Evolutionary conservation across 2,113 vertebrate genomes (phyloP), one percentile per base, ranked within the genome.

Genomic region (Leptobrachium ailaonicum): DNA sequence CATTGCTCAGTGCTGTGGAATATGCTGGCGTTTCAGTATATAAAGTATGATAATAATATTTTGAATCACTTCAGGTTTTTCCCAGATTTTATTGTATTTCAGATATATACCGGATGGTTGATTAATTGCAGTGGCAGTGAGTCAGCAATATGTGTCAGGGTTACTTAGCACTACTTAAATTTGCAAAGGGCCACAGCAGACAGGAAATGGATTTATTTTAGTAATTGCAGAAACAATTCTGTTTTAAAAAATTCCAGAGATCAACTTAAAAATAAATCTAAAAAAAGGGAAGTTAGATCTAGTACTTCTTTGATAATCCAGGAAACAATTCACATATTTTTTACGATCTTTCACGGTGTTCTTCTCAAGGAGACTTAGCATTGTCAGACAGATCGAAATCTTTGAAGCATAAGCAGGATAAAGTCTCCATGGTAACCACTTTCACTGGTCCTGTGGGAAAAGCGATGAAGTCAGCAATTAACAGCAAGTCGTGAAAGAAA

Each of bases 391-490:
- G 76, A 71, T 78, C 76, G 45, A 78, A 69, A 78, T 78, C 68
- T 78, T 78, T 78, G 76, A 78, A 78, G 67, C 76, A 71, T 69
- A 43, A 62, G 68, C 68, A 64, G 68, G 58, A 78, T 78, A 47
- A 70, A 77, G 66, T 78, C 76, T 78, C 76, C 76, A 78, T 78
- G 76, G 68, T 41, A 78, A 78, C 76, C 32, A 58, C 54, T 78
- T 71, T 77, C 76, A 77, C 67, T 56, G 68, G 76, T 71, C 76
- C 58, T 42, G 47, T 78, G 76, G 76, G 76, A 78, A 71, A 78
- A 71, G 76, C 76, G 70, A 71, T 71, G 56, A 78, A 78, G 76
- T 66, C 67, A 71, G 76, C 76, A 78, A 78, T 78, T 78, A 78
- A 50, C 76, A 78, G 76, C 54, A 78, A 71, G 76, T 63, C 42